These are phyloP conservation scores for Papilio polytes DNA, from an alignment of 1,140 invertebrate genomes.

Conservation along the genomic window DNA sequence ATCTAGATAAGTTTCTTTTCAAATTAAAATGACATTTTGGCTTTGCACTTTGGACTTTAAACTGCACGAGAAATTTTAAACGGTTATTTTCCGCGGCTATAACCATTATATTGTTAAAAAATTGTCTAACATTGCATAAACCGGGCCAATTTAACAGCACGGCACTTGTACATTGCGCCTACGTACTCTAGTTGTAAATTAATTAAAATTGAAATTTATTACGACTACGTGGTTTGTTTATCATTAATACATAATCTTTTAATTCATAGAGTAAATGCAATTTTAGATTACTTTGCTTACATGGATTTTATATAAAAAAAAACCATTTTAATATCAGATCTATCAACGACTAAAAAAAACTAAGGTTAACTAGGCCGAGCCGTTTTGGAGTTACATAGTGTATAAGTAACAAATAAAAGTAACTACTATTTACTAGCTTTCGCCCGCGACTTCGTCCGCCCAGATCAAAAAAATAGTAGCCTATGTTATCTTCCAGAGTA, in stretches of 20 bases:
- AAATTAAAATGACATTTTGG: neutral
- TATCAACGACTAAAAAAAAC: too few relatives aligned
- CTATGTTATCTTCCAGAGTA: too few relatives aligned
- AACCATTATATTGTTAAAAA: constrained; percentile 10
- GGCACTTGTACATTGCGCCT: constrained; percentile 3
- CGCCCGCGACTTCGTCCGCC: too few relatives aligned
- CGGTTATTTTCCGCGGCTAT: neutral
- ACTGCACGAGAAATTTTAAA: neutral
- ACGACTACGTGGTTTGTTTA: neutral
- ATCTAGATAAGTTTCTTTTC: neutral
- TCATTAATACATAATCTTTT: neutral
- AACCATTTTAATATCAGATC: too few relatives aligned
- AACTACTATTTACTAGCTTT: too few relatives aligned
- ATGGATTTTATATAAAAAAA: neutral
- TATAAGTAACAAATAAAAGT: too few relatives aligned
- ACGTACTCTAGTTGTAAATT: constrained; percentile 28
- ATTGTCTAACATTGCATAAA: constrained; percentile 31
- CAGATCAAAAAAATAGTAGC: too few relatives aligned
- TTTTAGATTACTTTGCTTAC: neutral
- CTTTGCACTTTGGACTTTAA: neutral
- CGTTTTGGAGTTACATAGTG: too few relatives aligned
- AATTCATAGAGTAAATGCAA: neutral
- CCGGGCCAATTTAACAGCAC: constrained; percentile 9
- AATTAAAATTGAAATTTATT: constrained; percentile 9
- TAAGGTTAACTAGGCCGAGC: too few relatives aligned